Evolutionary conservation across 2,888 invertebrate genomes (phyloP).

Genomic region (Pogonocherus hispidulus): DNA sequence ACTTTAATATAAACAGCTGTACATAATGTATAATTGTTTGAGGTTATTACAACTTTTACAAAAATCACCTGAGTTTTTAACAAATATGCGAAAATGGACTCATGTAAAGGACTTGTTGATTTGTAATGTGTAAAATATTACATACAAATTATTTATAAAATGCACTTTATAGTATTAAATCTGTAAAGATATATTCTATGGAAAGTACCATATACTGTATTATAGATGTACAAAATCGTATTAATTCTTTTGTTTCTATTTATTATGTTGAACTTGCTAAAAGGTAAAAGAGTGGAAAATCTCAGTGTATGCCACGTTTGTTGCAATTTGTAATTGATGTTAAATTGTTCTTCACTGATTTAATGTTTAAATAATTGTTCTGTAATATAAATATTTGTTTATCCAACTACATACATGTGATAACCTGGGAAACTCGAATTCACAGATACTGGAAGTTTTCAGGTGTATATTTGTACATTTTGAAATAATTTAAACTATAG

Average conservation of each 20-base stretch:
- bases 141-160: neutral
- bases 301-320: neutral
- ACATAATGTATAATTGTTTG: conserved; percentile 18
- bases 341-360: neutral
- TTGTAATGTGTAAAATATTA: neutral
- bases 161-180: conserved; percentile 1
- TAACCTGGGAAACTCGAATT: neutral
- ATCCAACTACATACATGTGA: neutral
- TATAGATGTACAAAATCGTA: neutral
- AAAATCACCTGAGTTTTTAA: neutral
- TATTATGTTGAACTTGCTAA: neutral
- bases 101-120: neutral
- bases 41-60: conserved; percentile 8
- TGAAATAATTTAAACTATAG: neutral
- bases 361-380: neutral
- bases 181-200: neutral
- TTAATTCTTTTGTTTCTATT: too few species aligned
- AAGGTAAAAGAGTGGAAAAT: neutral
- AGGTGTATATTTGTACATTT: too few species aligned
- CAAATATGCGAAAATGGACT: neutral
- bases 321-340: neutral
- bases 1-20: conserved; percentile 9
- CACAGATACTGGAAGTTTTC: neutral
- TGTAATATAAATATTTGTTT: neutral
- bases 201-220: neutral